Base-by-base conservation (phyloP, 2,888 invertebrate species). In the Agrochola litura region DNA sequence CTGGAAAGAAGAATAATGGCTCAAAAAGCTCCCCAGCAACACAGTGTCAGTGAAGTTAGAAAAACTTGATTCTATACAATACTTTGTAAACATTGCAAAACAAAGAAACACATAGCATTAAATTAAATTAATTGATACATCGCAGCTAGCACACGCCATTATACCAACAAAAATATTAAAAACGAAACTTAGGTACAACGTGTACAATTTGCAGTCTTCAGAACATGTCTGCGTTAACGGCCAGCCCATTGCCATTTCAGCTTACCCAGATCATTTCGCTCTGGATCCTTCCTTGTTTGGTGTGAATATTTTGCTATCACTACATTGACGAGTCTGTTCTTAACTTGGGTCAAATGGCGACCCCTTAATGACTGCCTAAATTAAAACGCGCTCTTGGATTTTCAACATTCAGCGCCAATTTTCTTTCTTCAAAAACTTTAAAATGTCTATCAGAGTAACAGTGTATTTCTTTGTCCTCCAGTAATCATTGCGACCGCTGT, bases 401-500 rank as follows among this genome's bases (percentile, higher is more conserved):
- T 14, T 6, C 43, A 65, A 19, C 6, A 43, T 9, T 14, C 8
- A 0, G 22, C 49, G 22, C 22, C 0, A 16, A 54, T 37, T 37
- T 67, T 37, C 16, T 37, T 54, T 37, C 9, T 10, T 52, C 6
- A 12, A 12, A 54, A 37, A 9, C 2, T 49, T 37, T 56, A 12
- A 30, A 43, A 25, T 56, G 9, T 8, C 16, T 6, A 41, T 19
- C n/a, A 9, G 2, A 37, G 10, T 61, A 52, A 43, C 52, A 64
- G 3, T 43, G 43, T 73, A 61, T 58, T 65, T 76, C 9, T 67
- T 73, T 22, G 2, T 63, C 9, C 65, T 61, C 1, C 86, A 98
- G 98, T 0, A 94, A 97, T 61, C 97, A 97, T 73, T 99, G 99
- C 87, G 98, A 98, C 90, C 97, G 98, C 87, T 99, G 99, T 90